Evolutionary conservation across 2,888 invertebrate genomes (phyloP), one percentile per base, ranked within the genome.

Genomic region (Cryptocephalus primarius): DNA sequence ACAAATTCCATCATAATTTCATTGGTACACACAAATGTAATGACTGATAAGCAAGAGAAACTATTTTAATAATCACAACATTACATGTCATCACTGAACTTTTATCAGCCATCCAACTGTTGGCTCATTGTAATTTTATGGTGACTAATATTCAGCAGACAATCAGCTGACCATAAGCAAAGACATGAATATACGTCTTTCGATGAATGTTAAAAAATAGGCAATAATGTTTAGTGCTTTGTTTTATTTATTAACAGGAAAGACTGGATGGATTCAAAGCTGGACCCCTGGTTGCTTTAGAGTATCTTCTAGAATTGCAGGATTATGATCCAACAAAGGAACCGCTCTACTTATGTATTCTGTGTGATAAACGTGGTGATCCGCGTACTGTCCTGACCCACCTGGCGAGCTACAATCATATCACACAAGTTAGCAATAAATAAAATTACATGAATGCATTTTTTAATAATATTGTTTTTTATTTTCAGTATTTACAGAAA

Each of bases 341-440:
- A 66, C 85, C 87, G 0, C 71, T 77, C 43, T 89, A 89, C 68
- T 73, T 82, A 43, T 90, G 89, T 70, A 76, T 84, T 55, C 72
- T 89, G 50, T 90, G 89, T 67, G 78, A 80, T 60, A 88, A 87
- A 67, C 81, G 82, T 56, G 87, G 88, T 36, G 85, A 87, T 64
- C 83, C 82, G 31, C 77, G 85, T 40, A 86, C 85, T 43, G 85
- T 88, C 55, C 74, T 88, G 66, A 80, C 82, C 53, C 89, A 89
- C 67, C 75, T 88, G 63, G 81, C 82, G 13, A 85, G 87, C 64
- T 83, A 81, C 67, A 82, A 82, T 68, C 89, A 90, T 64, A 61
- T 69, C 38, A 61, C 61, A 34, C 65, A 63, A 55, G 69, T 70
- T 55, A 56, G 32, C 22, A 3, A 22, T 12, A 36, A 36, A 11